Evolutionary conservation across 1,140 invertebrate genomes (phyloP).

Genomic region (Leptonema lineaticorne): DNA sequence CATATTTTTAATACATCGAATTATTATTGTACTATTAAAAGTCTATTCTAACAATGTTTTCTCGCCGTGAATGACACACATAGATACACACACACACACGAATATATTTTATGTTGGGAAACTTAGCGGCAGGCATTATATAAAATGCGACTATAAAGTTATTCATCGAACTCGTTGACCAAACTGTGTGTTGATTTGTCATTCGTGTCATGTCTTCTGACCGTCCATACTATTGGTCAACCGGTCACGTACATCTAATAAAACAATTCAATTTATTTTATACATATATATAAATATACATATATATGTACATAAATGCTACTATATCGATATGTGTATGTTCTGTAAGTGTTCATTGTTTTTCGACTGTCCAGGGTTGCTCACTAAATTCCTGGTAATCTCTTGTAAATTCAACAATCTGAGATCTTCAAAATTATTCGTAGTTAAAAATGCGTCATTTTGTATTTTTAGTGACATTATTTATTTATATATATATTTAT

Average conservation of each 20-base stretch:
- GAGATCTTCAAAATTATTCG: no score
- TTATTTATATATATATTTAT: no score
- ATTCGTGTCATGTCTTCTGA: conserved; percentile 11
- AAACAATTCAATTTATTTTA: conserved; percentile 44
- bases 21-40: no score
- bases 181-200: conserved; percentile 21
- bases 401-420: no score
- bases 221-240: conserved; percentile 33
- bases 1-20: no score
- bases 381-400: not conserved
- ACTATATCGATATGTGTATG: not conserved
- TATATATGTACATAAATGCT: not conserved
- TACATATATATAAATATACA: conserved; percentile 21
- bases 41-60: no score
- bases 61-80: no score
- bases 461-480: no score
- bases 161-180: conserved; percentile 22
- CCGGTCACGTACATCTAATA: conserved; percentile 40
- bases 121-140: no score
- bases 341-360: conserved; percentile 40
- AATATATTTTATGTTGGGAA: conserved; percentile 21
- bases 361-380: conserved; percentile 1
- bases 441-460: no score
- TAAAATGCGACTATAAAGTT: no score
- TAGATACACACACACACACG: no score